These are phyloP conservation scores for Gila robusta DNA, from an alignment of 2,797 vertebrate genomes.

Conservation along the genomic window DNA sequence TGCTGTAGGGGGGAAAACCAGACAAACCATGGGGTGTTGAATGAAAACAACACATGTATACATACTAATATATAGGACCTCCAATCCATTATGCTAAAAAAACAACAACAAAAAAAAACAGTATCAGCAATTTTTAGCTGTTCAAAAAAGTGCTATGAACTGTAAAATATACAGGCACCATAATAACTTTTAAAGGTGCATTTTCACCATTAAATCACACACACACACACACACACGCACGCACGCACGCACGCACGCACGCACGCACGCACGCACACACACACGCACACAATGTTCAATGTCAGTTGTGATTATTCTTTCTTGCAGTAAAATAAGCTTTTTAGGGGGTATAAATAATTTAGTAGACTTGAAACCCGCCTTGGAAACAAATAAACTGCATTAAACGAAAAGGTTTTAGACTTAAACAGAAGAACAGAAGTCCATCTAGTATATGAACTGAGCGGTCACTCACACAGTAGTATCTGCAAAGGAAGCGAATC, in stretches of 20 bases:
- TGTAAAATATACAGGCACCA: background rate
- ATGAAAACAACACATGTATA: slow-evolving; percentile 20
- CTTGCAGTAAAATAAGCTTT: too few species aligned
- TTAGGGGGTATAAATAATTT: too few species aligned
- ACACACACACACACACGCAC: too few species aligned
- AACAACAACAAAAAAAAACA: background rate
- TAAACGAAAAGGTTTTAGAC: background rate
- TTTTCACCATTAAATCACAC: too few species aligned
- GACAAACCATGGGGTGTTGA: slow-evolving; percentile 25
- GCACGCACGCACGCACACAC: too few species aligned
- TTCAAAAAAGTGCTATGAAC: background rate
- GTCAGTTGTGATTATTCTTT: too few species aligned
- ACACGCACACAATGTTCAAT: too few species aligned
- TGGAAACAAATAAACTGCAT: background rate
- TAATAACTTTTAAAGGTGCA: too few species aligned
- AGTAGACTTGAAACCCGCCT: background rate
- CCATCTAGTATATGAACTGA: background rate
- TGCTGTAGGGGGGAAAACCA: slow-evolving; percentile 37
- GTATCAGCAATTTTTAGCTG: background rate
- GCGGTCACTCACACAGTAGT: slow-evolving; percentile 15
- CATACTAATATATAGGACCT: slow-evolving; percentile 9
- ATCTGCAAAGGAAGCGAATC: slow-evolving; percentile 8
- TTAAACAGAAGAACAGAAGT: background rate
- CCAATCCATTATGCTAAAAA: background rate
- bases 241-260: too few species aligned